Base-by-base conservation (phyloP, 2,888 invertebrate genomes). In the Phaonia tiefii region DNA sequence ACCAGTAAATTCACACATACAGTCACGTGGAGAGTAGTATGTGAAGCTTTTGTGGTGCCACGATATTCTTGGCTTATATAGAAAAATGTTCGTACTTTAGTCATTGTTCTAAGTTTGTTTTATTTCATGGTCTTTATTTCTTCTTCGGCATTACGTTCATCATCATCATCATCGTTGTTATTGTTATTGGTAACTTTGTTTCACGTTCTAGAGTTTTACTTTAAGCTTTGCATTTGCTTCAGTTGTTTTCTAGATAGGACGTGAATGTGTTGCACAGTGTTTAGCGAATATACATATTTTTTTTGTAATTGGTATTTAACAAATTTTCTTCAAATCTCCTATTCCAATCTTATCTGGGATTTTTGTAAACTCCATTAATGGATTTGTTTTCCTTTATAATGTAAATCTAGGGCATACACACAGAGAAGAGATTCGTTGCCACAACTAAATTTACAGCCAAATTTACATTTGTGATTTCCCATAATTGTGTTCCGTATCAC, bases 61-160 rank as follows among this genome's bases (percentile, higher is more conserved):
- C 42, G 22, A 42, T 63, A 63, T 63, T 63, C 63, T 8, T 63
- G 37, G 49, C 7, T 49, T 49, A 1, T 49, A 49, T 15, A 20
- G 20, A 49, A 20, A 20, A 49, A 15, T 42, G 15, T 51, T n/a
- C 63, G 39, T 63, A 63, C 63, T 63, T 63, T 63, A 63, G 22
- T 26, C 63, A 63, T 63, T 63, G 39, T 63, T 63, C 63, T 63
- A 42, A 63, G 63, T 63, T 26, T 11, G 63, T 42, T 42, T 39
- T 22, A 20, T 17, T 39, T 42, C 22, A 37, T 63, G 20, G 60
- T 60, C 39, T 20, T 8, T 37, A 31, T 17, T 37, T 60, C 31
- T 31, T 60, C 39, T 39, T 10, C 39, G 17, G 37, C 39, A 13
- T 51, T 20, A 22, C 20, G 11, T 7, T 42, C 39, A 42, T 42